Evolutionary conservation across 92 coral and sea anemone species (phyloP).

Genomic region (Virgularia gustaviana): DNA sequence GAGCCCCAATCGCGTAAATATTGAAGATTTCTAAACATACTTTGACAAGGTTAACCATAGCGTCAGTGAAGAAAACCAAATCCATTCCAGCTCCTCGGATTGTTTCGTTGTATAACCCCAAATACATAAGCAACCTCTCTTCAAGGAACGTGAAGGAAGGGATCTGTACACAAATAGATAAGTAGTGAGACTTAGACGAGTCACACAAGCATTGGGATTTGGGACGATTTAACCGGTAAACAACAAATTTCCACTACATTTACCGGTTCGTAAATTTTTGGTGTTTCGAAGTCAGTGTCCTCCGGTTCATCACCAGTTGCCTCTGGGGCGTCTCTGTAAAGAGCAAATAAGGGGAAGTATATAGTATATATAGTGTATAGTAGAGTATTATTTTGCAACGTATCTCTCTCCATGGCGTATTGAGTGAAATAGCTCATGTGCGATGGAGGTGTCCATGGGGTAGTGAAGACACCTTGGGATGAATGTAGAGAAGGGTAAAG

Average conservation of each 20-base stretch:
- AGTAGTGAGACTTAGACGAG: background rate
- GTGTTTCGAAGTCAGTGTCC: constrained; percentile 94
- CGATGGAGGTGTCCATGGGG: no score
- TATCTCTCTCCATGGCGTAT: no score
- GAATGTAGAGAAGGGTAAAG: background rate
- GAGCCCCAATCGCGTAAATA: background rate
- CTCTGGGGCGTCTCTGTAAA: constrained; percentile 85
- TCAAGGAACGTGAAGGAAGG: constrained; percentile 79
- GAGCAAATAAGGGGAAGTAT: background rate
- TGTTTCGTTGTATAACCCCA: constrained; percentile 81
- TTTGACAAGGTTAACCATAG: constrained; percentile 93
- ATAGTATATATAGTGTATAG: no score
- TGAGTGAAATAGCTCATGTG: no score
- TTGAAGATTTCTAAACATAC: constrained; percentile 41
- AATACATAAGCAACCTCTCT: constrained; percentile 73
- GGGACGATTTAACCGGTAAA: background rate
- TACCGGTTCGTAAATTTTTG: constrained; percentile 94
- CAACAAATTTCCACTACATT: background rate
- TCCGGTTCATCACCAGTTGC: constrained; percentile 99
- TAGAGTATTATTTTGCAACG: no score
- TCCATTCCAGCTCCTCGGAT: constrained; percentile 98
- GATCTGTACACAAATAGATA: constrained; percentile 46
- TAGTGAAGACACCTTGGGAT: no score
- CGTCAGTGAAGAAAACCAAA: constrained; percentile 91
- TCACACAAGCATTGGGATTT: background rate